Conservation (phyloP, 2,888 invertebrate genomes). For the Anthophora plumipes region DNA sequence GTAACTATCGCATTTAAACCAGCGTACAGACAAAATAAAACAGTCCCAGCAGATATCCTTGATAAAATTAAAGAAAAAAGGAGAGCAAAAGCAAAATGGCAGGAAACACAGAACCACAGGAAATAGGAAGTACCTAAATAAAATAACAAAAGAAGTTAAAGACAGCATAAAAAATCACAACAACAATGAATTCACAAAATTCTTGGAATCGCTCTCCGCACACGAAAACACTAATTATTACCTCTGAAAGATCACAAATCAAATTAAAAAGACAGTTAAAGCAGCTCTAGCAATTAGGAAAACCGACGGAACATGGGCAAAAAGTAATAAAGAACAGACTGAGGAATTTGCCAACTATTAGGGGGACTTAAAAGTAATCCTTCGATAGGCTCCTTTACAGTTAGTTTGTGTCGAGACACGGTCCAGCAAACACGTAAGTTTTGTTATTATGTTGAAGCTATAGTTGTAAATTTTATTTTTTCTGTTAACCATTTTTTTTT, state of each 20-base stretch:
- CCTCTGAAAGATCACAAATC: background rate
- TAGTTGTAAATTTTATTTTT: too few relatives aligned
- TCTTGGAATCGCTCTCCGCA: background rate
- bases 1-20: background rate
- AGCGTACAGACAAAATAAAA: background rate
- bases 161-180: background rate
- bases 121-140: background rate
- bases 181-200: background rate
- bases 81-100: background rate
- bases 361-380: too few relatives aligned
- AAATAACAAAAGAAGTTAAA: background rate
- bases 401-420: too few relatives aligned
- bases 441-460: too few relatives aligned
- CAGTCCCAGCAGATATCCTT: background rate
- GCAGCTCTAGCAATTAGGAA: background rate
- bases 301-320: constrained; percentile 5
- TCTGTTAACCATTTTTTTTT: too few relatives aligned
- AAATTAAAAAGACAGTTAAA: background rate
- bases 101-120: background rate
- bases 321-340: background rate
- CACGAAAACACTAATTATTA: background rate
- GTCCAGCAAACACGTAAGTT: too few relatives aligned
- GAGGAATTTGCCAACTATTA: background rate
- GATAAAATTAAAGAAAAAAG: constrained; percentile 14
- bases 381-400: too few relatives aligned